Conservation (phyloP, 2,888 invertebrate species). For the Lepidochrysops patricia region DNA sequence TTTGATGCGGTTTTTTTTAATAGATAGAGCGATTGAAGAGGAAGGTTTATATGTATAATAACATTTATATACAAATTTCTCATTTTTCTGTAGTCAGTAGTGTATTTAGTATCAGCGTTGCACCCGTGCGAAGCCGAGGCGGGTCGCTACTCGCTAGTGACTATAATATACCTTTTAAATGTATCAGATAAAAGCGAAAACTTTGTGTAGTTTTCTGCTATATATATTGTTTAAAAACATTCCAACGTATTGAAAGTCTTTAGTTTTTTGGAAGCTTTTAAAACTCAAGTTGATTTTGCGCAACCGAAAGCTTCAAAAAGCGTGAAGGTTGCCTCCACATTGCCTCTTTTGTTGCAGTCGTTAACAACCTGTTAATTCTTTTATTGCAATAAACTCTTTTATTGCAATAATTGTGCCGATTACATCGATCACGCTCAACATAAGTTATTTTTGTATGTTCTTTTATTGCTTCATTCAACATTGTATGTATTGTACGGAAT, state of each 20-base stretch:
- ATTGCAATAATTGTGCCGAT: slow-evolving; percentile 20
- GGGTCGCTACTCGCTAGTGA: too few relatives aligned
- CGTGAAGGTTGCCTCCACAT: not conserved
- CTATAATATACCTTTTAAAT: too few relatives aligned
- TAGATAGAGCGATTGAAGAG: too few relatives aligned
- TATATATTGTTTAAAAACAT: not conserved
- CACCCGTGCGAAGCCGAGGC: too few relatives aligned
- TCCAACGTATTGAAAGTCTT: too few relatives aligned
- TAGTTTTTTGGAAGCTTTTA: not conserved
- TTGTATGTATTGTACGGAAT: not conserved
- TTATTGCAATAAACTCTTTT: slow-evolving; percentile 21
- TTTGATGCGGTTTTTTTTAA: too few relatives aligned
- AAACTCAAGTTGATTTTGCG: not conserved
- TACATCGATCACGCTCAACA: slow-evolving; percentile 24
- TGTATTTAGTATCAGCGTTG: too few relatives aligned
- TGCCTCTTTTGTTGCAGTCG: slow-evolving; percentile 16
- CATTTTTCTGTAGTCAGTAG: too few relatives aligned
- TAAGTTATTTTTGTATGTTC: not conserved
- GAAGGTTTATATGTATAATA: too few relatives aligned
- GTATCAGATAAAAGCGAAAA: too few relatives aligned
- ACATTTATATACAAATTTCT: too few relatives aligned
- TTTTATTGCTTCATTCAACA: not conserved
- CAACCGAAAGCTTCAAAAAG: not conserved
- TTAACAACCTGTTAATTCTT: slow-evolving; percentile 43
- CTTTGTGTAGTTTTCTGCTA: too few relatives aligned